Evolutionary conservation across 2,797 vertebrate genomes (phyloP).

Genomic region (Peromyscus aztecus): DNA sequence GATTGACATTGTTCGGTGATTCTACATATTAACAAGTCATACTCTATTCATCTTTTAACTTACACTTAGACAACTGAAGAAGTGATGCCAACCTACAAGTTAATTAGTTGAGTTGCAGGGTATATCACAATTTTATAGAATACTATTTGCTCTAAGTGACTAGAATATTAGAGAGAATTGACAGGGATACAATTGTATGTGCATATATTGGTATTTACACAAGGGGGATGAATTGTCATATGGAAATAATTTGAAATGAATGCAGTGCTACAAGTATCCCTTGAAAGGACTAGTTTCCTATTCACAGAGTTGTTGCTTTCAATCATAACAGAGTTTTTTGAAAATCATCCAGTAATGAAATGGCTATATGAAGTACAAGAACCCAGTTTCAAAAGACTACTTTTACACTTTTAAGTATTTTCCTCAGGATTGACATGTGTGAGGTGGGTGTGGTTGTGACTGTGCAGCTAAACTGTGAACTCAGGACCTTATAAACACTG

Average conservation of each 20-base stretch:
- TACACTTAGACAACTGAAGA: not conserved
- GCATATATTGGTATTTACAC: not conserved
- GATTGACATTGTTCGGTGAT: not conserved
- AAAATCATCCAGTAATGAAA: not conserved
- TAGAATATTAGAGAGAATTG: not conserved
- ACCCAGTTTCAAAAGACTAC: not conserved
- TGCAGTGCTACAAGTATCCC: not conserved
- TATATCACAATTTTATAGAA: not conserved
- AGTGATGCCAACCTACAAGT: not conserved
- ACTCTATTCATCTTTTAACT: not conserved
- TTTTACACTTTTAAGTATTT: not conserved
- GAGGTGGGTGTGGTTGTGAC: not conserved
- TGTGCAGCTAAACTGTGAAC: not conserved
- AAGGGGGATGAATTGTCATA: not conserved
- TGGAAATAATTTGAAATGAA: not conserved
- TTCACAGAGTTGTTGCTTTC: not conserved
- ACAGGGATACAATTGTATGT: not conserved
- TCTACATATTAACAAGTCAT: constrained; percentile 1
- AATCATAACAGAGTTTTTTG: not conserved
- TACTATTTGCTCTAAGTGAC: constrained; percentile 25
- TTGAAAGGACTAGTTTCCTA: not conserved
- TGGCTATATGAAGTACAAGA: not conserved
- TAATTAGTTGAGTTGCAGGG: not conserved
- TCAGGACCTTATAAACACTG: not conserved
- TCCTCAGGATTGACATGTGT: not conserved